phyloP scores from a whole-genome alignment of 2,797 vertebrate species.

The Prunella strophiata region DNA sequence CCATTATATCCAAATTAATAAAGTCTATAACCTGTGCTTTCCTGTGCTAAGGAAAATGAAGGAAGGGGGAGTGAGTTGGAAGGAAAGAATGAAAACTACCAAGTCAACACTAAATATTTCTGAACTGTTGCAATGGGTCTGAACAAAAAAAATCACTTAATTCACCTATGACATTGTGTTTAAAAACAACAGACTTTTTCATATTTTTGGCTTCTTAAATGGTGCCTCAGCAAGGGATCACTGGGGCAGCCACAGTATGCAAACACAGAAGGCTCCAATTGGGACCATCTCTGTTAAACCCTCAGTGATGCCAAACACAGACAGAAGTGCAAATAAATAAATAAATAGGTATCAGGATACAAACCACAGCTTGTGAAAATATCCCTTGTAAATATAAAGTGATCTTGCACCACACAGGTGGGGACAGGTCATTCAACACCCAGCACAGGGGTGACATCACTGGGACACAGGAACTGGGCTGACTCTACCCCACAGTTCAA shows the following conservation, averaged over 20 bases:
- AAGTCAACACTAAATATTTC: neutral
- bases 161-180: neutral
- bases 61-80: rapidly evolving
- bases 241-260: conserved; percentile 16
- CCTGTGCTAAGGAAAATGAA: neutral
- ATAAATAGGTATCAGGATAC: neutral
- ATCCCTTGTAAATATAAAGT: neutral
- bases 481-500: neutral
- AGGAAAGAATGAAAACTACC: neutral
- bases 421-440: neutral
- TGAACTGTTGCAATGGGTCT: neutral
- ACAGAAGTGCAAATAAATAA: conserved; percentile 40
- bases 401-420: neutral
- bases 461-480: neutral
- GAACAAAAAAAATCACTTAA: neutral
- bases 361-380: conserved; percentile 7
- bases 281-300: conserved; percentile 28
- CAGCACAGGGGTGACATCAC: neutral
- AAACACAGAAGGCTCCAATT: conserved; percentile 36
- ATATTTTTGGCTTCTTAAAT: conserved; percentile 22
- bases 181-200: conserved; percentile 20
- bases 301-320: conserved; percentile 26
- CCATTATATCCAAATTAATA: conserved; percentile 39
- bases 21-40: neutral
- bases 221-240: conserved; percentile 3